phyloP scores from a whole-genome alignment of 2,113 vertebrate genomes.

The Peromyscus polionotus region DNA sequence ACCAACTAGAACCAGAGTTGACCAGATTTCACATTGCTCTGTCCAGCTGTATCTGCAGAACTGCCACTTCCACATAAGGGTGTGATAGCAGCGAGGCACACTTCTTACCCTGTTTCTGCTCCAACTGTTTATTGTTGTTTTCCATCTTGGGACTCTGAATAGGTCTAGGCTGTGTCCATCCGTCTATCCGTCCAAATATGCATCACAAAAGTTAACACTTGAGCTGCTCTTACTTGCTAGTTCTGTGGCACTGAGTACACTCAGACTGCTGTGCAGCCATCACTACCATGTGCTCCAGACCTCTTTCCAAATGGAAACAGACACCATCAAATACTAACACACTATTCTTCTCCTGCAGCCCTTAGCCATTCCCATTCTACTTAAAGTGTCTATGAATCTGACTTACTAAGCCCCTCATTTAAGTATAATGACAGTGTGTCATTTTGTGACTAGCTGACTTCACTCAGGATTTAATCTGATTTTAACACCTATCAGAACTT shows the following conservation, averaged over 20 bases:
- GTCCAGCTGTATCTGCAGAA: neutral
- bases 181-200: neutral
- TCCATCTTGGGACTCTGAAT: neutral
- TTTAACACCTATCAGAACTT: neutral
- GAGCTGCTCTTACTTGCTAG: neutral
- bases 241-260: neutral
- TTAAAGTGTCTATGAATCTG: neutral
- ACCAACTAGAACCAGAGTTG: neutral
- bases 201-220: neutral
- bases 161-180: neutral
- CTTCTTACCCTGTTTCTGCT: neutral
- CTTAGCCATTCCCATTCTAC: neutral
- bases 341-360: neutral
- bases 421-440: neutral
- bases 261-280: neutral
- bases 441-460: conserved; percentile 13
- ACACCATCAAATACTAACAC: neutral
- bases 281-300: neutral
- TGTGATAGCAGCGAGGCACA: neutral
- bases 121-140: neutral
- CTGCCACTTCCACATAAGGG: neutral
- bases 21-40: neutral
- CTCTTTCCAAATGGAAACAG: neutral
- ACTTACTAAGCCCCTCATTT: neutral
- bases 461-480: neutral